Base-by-base conservation (phyloP, 2,797 vertebrate species). In the Manis crassicaudata region DNA sequence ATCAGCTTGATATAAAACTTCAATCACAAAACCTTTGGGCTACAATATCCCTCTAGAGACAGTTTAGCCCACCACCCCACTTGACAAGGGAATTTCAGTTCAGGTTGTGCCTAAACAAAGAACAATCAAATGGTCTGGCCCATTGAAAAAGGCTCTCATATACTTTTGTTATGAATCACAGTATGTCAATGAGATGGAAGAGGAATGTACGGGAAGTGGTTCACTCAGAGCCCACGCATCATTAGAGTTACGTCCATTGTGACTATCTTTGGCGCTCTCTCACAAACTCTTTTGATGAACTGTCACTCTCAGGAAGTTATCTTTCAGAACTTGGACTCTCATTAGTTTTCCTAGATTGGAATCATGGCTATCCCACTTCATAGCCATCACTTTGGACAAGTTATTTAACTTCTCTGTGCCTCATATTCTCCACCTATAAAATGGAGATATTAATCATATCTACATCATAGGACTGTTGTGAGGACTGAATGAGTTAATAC, bases 1-100 rank as follows among this genome's bases (percentile, higher is more conserved):
- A 87, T 90, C 58, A 79, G 3, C 60, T 96, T 96, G 63, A 96
- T 91, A 67, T 65, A 90, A 96, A 96, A 87, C 82, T 95, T 96
- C 60, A 95, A 87, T 95, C 85, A 83, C 29, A 52, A 93, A 97
- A 83, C 54, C 63, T 84, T 90, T 3, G 25, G 52, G 77, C 73
- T 88, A 32, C 0, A 87, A 87, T 43, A 86, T 29, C 32, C 46
- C 72, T 76, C 40, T 65, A 82, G 84, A 92, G 87, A 88, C 21
- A 88, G 75, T 79, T 56, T 12, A 82, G 11, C 23, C 52, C 54
- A 75, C 75, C 84, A 94, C 2, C 60, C 37, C 17, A 77, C 35
- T 90, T 56, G 25, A 73, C 68, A 82, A n/a, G 62, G 83, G 29
- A 75, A 86, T 35, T 94, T 95, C 27, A 68, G 11, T 92, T 93